phyloP scores from a whole-genome alignment of 1,140 invertebrate species.

The Meloidogyne floridensis region DNA sequence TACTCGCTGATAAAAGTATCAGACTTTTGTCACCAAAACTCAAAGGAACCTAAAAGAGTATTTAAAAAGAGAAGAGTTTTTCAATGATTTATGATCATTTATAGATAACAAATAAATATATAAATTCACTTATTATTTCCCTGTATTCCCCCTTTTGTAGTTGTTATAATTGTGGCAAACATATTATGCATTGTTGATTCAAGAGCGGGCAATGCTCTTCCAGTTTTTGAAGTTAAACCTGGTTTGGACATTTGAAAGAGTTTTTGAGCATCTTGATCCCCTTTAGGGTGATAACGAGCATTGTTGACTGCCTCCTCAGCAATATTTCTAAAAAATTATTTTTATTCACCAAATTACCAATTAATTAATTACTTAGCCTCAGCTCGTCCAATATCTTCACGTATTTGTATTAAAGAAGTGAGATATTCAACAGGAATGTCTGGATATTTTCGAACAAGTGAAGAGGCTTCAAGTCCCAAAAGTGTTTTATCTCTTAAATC shows the following conservation, averaged over 20 bases:
- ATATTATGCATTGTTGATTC: conserved; percentile 50
- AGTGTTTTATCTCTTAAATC: conserved; percentile 49
- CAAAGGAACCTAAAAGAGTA: too few relatives aligned
- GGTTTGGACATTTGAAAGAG: conserved; percentile 45
- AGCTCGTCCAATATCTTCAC: conserved; percentile 36
- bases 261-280: conserved; percentile 47
- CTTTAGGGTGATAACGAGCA: conserved; percentile 46
- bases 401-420: conserved; percentile 34
- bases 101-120: background rate
- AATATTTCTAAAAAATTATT: conserved; percentile 34
- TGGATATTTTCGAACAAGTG: conserved; percentile 53
- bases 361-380: conserved; percentile 26
- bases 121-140: background rate
- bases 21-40: too few relatives aligned
- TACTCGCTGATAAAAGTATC: too few relatives aligned
- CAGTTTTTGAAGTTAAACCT: conserved; percentile 20
- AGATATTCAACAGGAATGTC: conserved; percentile 49
- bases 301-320: conserved; percentile 51
- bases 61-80: too few relatives aligned
- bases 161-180: conserved; percentile 45
- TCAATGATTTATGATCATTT: too few relatives aligned
- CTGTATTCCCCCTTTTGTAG: conserved; percentile 30
- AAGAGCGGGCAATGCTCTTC: conserved; percentile 42
- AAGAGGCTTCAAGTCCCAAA: conserved; percentile 37
- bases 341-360: background rate